Percentiles rank a stretch among this genome's conserved stretches.
phyloP scores from a whole-genome alignment of 1,140 invertebrate genomes.

The Gyrodactylus bullatarudis region DNA sequence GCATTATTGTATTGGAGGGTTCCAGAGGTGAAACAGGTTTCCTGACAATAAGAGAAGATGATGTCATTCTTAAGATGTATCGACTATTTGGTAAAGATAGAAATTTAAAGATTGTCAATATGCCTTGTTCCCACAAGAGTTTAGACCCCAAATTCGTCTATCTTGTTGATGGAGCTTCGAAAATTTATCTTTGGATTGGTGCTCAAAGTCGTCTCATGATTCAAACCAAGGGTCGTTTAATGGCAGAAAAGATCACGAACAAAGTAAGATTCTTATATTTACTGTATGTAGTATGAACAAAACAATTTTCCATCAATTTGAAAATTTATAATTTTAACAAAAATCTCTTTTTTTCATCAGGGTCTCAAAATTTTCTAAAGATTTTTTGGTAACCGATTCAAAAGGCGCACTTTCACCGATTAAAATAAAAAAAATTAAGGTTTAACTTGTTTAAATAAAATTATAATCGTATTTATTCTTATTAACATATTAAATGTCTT shows the following conservation, averaged over 20 bases:
- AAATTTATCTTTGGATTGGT: slow-evolving; percentile 55
- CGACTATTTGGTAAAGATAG: not conserved
- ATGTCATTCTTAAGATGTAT: slow-evolving; percentile 13
- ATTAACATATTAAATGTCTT: too few species aligned
- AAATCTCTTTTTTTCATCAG: too few species aligned
- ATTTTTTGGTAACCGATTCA: too few species aligned
- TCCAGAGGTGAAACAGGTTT: slow-evolving; percentile 79
- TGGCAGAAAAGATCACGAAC: slow-evolving; percentile 97
- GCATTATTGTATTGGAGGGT: slow-evolving; percentile 78
- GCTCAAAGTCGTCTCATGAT: slow-evolving; percentile 64
- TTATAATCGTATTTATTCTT: too few species aligned
- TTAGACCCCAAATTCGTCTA: slow-evolving; percentile 69
- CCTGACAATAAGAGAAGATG: slow-evolving; percentile 45
- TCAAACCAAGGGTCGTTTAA: slow-evolving; percentile 52
- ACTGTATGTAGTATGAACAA: too few species aligned
- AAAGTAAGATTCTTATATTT: too few species aligned
- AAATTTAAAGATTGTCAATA: not conserved
- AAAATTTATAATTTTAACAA: too few species aligned
- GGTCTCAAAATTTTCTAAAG: too few species aligned
- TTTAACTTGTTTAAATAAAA: too few species aligned
- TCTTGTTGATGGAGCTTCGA: slow-evolving; percentile 43
- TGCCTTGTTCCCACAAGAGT: slow-evolving; percentile 21
- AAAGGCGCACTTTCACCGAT: too few species aligned
- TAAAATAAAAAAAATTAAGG: too few species aligned
- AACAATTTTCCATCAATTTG: too few species aligned